Evolutionary conservation across 2,888 invertebrate species (phyloP), one percentile per base, ranked within the genome.

Genomic region (Melieria omissa): DNA sequence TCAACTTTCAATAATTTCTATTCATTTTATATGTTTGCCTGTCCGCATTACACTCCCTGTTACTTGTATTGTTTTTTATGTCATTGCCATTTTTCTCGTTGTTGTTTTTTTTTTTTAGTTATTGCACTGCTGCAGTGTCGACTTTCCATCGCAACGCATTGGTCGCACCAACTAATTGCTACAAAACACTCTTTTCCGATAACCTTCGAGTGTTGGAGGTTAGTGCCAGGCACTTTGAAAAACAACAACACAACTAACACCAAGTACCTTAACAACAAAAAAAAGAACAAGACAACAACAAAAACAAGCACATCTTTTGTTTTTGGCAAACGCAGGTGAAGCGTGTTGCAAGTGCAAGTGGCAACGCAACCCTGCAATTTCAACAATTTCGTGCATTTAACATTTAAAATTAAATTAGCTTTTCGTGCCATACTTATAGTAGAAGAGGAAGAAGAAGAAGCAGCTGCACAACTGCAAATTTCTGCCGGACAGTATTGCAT

Each of bases 321-420:
- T 57, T 47, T 12, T n/a, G 47, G 58, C 42, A 14, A 42, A 49
- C 57, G 49, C 16, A 46, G 57, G 45, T 57, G 14, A 49, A 58
- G 42, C 44, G 54, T 54, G 54, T 8, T 55, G 65, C 41, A 29
- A 52, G 52, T 44, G 65, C 52, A 47, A 14, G 29, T 60, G 12
- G 49, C 69, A 12, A 44, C 57, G 46, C 55, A 29, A 29, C 29
- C 2, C 29, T 29, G 29, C 29, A 44, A 10, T 57, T 57, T 16
- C n/a, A 16, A 57, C 57, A 57, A 55, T 71, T 66, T 74, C 72
- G 70, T 72, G 72, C 70, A 65, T 70, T 64, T 62, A 65, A 66
- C 72, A 74, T 74, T 72, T 74, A 72, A 74, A 72, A 68, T 70
- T 70, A 72, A 74, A 74, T 72, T 65, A 74, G 70, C 62, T 74